phyloP scores from a whole-genome alignment of 2,113 vertebrate species.

The Chlorocebus sabaeus region DNA sequence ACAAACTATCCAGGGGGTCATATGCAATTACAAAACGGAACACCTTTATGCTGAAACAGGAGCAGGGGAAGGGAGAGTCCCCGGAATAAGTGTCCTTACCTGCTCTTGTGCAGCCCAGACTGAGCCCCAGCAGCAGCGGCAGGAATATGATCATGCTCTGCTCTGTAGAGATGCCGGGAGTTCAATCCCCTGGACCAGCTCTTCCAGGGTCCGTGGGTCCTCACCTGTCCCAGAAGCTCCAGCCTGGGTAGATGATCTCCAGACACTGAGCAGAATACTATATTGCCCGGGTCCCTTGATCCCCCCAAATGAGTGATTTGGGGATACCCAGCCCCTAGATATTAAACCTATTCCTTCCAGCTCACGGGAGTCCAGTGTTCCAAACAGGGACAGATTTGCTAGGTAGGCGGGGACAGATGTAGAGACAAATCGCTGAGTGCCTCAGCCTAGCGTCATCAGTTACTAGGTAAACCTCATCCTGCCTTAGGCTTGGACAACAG shows the following conservation, averaged over 20 bases:
- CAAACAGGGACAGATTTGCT: background rate
- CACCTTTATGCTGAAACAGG: background rate
- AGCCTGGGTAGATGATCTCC: background rate
- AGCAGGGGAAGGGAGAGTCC: background rate
- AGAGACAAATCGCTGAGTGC: constrained; percentile 50
- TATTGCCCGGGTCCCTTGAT: background rate
- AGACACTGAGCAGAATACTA: background rate
- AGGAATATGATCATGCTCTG: constrained; percentile 48
- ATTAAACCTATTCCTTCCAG: background rate
- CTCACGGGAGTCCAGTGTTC: background rate
- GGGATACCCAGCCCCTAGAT: background rate
- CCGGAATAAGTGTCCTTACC: constrained; percentile 49
- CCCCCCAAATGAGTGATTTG: background rate
- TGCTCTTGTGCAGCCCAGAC: constrained; percentile 44
- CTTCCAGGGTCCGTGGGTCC: background rate
- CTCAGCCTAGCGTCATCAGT: constrained; percentile 64
- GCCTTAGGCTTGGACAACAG: background rate
- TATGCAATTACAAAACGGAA: background rate
- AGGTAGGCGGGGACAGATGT: background rate
- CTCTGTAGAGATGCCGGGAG: background rate
- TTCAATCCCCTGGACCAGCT: background rate
- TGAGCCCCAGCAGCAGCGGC: constrained; percentile 56
- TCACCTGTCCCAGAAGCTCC: background rate
- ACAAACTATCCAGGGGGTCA: background rate
- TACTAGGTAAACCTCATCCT: constrained; percentile 53